Conservation (phyloP, 2,888 invertebrate genomes). For the Sacculina carcini region DNA sequence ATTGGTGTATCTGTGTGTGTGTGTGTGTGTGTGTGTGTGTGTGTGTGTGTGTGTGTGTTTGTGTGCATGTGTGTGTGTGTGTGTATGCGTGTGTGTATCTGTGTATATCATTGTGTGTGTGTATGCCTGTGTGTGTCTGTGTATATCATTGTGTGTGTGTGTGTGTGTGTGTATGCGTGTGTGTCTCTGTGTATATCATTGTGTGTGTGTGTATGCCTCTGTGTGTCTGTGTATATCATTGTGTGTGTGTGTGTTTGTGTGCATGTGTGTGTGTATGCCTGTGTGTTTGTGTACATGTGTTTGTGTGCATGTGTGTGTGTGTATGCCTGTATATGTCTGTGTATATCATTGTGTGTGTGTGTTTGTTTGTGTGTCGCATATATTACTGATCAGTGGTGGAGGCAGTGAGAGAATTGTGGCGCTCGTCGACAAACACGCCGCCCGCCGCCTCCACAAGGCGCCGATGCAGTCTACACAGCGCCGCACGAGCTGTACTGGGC, state of each 20-base stretch:
- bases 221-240: not conserved
- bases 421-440: conserved; percentile 31
- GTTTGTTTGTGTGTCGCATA: not conserved
- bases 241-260: not conserved
- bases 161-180: not conserved
- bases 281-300: not conserved
- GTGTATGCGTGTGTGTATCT: too few species aligned
- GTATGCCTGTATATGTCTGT: not conserved
- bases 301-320: not conserved
- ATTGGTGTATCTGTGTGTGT: too few species aligned
- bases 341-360: not conserved
- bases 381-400: too few species aligned
- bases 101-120: too few species aligned
- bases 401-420: conserved; percentile 21
- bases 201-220: not conserved
- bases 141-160: not conserved
- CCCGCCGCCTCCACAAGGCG: conserved; percentile 56
- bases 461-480: conserved; percentile 46
- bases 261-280: not conserved
- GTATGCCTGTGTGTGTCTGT: not conserved
- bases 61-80: too few species aligned
- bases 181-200: not conserved
- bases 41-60: not conserved
- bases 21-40: not conserved
- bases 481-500: conserved; percentile 54